These are phyloP conservation scores for Drosophila paranaensis DNA, from an alignment of 2,888 invertebrate genomes.

Conservation along the genomic window DNA sequence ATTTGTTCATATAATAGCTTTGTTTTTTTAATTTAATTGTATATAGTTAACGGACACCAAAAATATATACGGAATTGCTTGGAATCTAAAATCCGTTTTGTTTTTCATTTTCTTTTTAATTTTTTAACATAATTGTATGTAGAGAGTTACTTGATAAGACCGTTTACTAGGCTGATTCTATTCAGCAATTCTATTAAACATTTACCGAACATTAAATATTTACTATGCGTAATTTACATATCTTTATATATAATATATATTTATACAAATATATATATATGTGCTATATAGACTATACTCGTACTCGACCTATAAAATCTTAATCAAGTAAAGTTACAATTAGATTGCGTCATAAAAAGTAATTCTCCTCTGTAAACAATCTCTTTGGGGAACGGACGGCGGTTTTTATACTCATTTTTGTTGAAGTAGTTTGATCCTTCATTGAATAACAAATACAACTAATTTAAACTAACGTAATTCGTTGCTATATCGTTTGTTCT, in stretches of 20 bases:
- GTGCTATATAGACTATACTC: slow-evolving; percentile 14
- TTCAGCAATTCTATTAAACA: slow-evolving; percentile 46
- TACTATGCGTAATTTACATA: background rate
- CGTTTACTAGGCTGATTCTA: slow-evolving; percentile 27
- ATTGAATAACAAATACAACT: slow-evolving; percentile 34
- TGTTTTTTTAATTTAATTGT: slow-evolving; percentile 25
- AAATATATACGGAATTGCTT: slow-evolving; percentile 59
- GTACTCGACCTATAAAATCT: slow-evolving; percentile 54
- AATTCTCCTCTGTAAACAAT: slow-evolving; percentile 57
- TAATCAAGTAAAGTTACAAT: slow-evolving; percentile 57
- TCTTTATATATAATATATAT: slow-evolving; percentile 1
- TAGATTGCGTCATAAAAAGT: slow-evolving; percentile 62
- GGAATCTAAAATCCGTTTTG: slow-evolving; percentile 13
- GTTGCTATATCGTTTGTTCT: slow-evolving; percentile 30
- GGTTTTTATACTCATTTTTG: slow-evolving; percentile 26
- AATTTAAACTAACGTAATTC: slow-evolving; percentile 28
- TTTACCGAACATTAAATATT: slow-evolving; percentile 36
- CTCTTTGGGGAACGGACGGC: slow-evolving; percentile 65
- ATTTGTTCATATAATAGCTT: slow-evolving; percentile 26
- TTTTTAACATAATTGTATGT: slow-evolving; percentile 37
- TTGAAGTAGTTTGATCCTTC: slow-evolving; percentile 31
- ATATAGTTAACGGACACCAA: slow-evolving; percentile 66
- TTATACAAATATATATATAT: slow-evolving; percentile 19
- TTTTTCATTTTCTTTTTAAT: background rate
- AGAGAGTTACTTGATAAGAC: slow-evolving; percentile 41